These are phyloP conservation scores for Lanistes nyassanus DNA, from an alignment of 1,140 invertebrate species.

Conservation along the genomic window DNA sequence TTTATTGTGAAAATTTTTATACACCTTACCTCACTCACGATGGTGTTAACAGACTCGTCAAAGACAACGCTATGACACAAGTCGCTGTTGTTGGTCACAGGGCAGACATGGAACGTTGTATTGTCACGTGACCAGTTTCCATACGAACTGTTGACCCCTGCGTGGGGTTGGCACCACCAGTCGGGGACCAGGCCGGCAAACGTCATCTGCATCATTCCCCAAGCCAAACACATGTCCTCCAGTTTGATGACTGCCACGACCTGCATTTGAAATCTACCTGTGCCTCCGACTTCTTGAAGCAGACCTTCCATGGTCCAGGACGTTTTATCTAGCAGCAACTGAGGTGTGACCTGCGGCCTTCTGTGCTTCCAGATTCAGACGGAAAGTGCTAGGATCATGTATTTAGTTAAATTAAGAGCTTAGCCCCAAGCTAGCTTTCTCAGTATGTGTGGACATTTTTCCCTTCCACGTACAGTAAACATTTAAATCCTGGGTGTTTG, in stretches of 20 bases:
- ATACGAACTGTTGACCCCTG: not conserved
- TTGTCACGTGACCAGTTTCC: constrained; percentile 8
- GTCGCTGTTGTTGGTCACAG: constrained; percentile 1
- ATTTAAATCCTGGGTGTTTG: too few relatives aligned
- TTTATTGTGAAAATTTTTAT: too few relatives aligned
- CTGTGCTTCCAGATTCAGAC: too few relatives aligned
- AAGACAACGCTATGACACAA: not conserved
- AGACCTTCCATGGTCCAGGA: constrained; percentile 16
- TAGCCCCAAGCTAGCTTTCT: too few relatives aligned
- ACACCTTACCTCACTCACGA: constrained; percentile 11
- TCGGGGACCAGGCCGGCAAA: constrained; percentile 41
- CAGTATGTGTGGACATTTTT: too few relatives aligned
- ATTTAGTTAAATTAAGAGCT: too few relatives aligned
- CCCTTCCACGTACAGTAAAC: too few relatives aligned
- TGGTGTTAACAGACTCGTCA: not conserved
- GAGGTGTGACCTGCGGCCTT: too few relatives aligned
- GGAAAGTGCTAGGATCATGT: too few relatives aligned
- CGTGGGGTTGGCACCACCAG: constrained; percentile 32
- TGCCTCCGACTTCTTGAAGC: constrained; percentile 28
- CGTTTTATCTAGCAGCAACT: too few relatives aligned
- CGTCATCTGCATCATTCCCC: constrained; percentile 45
- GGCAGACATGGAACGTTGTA: not conserved
- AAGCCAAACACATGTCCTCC: constrained; percentile 29
- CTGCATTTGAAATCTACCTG: constrained; percentile 37
- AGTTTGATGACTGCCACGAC: constrained; percentile 19